Evolutionary conservation across 2,888 invertebrate genomes (phyloP), one percentile per base, ranked within the genome.

Genomic region (Nomada ruficornis): DNA sequence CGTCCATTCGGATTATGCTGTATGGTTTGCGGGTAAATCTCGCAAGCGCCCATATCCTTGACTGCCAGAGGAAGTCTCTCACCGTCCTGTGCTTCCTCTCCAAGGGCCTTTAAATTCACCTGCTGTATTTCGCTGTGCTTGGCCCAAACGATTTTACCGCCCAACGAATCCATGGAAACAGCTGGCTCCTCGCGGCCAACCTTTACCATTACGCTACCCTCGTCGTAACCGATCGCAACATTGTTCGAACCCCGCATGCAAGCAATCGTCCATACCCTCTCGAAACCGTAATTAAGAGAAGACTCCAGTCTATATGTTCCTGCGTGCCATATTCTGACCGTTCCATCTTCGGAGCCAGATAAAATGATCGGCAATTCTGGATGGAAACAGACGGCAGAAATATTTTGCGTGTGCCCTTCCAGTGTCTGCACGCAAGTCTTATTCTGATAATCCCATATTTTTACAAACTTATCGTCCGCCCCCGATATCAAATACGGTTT

Each of bases 361-460:
- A 99, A 94, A 78, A 99, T 97, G 85, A 99, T 98, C 0, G 99
- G 99, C 83, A 99, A 94, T 93, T 99, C 99, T 0, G 99, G 99
- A 94, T 99, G 99, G 95, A 99, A 99, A 80, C 98, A 97, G 1
- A 99, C 99, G 0, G 98, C 97, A 1, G 98, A 97, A 72, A 99
- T 98, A 93, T 99, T 99, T 93, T 99, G 98, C 0, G 98, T 97
- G 94, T 99, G 99, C 0, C 99, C 97, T 94, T 99, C 99, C 81
- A 99, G 95, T 0, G 99, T 99, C 94, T 99, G 99, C 0, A 99
- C 99, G 94, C 99, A 99, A 0, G 99, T 99, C 95, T 99, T 99
- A 94, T 99, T 99, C 94, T 99, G 98, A 94, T 99, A 99, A 93
- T 99, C 99, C 99, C 99, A 99, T 90, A 99, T 99, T 94, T 99